These are phyloP conservation scores for Lepidurus apus DNA, from an alignment of 1,140 invertebrate genomes.

Conservation along the genomic window DNA sequence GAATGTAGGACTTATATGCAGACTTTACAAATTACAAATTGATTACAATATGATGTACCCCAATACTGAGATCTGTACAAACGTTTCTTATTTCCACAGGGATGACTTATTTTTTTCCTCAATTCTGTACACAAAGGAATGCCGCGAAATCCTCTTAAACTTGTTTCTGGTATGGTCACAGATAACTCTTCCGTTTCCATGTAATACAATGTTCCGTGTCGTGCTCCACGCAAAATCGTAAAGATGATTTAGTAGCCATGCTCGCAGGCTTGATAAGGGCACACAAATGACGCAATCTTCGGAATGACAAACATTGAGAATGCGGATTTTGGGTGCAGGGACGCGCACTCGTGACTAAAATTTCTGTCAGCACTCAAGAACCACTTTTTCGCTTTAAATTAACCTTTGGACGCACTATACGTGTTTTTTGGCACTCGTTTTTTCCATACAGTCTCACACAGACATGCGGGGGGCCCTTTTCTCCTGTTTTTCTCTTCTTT, in stretches of 20 bases:
- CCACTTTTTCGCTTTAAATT: neutral
- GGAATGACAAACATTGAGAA: neutral
- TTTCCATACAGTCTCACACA: neutral
- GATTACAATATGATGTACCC: neutral
- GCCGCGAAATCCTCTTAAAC: conserved; percentile 7
- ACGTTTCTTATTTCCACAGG: neutral
- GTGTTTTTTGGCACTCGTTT: neutral
- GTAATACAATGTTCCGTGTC: neutral
- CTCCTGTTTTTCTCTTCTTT: neutral
- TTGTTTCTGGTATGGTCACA: neutral
- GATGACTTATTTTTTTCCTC: neutral
- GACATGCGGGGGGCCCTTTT: neutral
- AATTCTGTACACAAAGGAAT: conserved; percentile 7
- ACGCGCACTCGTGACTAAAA: neutral
- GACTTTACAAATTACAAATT: conserved; percentile 11
- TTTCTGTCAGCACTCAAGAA: neutral
- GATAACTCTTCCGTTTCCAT: neutral
- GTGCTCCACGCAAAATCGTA: neutral
- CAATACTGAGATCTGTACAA: conserved; percentile 12
- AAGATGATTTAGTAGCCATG: neutral
- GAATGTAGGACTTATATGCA: neutral
- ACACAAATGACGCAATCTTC: neutral
- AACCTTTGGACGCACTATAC: neutral
- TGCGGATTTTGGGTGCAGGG: neutral
- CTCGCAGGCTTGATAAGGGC: neutral